These are phyloP conservation scores for Regulus satrapa DNA, from an alignment of 2,113 vertebrate species.

Conservation along the genomic window DNA sequence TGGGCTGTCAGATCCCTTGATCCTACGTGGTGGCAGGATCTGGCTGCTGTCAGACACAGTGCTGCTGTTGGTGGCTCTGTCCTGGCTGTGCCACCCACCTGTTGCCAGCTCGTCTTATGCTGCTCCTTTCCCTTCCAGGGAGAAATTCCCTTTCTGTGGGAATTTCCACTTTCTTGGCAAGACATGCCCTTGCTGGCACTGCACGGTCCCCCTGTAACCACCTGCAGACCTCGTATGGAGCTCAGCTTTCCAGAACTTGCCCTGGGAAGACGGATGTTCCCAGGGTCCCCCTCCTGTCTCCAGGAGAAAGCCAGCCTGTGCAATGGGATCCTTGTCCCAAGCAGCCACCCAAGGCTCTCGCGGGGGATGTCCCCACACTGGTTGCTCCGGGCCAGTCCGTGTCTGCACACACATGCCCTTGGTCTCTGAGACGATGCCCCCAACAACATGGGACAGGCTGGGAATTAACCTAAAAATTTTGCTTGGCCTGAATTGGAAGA, in stretches of 20 bases:
- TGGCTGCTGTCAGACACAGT: rapidly evolving
- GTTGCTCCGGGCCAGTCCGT: rapidly evolving
- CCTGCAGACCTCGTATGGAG: background rate
- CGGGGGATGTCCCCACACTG: rapidly evolving
- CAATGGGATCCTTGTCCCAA: background rate
- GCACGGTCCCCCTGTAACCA: background rate
- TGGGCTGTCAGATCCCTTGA: background rate
- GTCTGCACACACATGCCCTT: background rate
- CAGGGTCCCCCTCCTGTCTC: background rate
- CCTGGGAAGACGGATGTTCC: background rate
- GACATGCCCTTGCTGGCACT: background rate
- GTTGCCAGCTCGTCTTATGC: rapidly evolving
- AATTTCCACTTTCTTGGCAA: constrained; percentile 4
- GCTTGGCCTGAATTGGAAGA: constrained; percentile 33
- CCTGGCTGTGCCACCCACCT: background rate
- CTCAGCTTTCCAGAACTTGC: background rate
- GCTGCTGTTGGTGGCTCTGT: background rate
- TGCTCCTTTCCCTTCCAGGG: background rate
- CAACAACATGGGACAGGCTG: background rate
- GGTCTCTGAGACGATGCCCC: background rate
- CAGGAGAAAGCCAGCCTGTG: background rate
- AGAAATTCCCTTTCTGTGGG: constrained; percentile 6
- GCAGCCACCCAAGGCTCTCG: rapidly evolving
- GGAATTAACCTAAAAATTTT: constrained; percentile 10
- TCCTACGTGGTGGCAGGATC: background rate